Evolutionary conservation across 2,888 invertebrate genomes (phyloP), one percentile per base, ranked within the genome.

Genomic region (Tetragonisca angustula): DNA sequence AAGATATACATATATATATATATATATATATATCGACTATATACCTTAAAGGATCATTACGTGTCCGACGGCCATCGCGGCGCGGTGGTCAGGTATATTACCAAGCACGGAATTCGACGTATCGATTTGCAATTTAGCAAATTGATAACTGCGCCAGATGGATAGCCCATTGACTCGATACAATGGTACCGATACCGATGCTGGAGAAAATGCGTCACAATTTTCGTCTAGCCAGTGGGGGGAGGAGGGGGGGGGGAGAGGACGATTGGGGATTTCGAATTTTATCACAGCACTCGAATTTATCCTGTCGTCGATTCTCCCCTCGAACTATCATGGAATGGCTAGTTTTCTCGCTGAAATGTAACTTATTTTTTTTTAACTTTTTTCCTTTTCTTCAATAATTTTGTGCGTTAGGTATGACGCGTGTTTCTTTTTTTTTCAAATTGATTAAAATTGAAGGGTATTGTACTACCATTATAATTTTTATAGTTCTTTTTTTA

Each of bases 121-220:
- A 88, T 88, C 91, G 93, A 93, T 93, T 93, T 91, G 92, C 92
- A 92, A 93, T 93, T 93, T 92, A 90, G 91, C 90, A 93, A 93
- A 94, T 93, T 93, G 93, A 93, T 92, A 93, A 93, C 91, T 88
- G 91, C 91, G 89, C 87, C 92, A 91, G 92, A 91, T 91, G 89
- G 90, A 89, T 89, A 83, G 85, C 72, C 85, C 87, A 89, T 92
- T 88, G 90, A 90, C 81, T 87, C 88, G 85, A 76, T 81, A 88
- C 81, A 89, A 89, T 85, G 64, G 84, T 71, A 27, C 50, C 65
- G 24, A 32, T 61, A 64, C 27, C 43, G 62, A 67, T 68, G 64
- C 50, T 68, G n/a, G 72, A 71, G 79, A 79, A 64, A 68, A 68
- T 62, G 72, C 62, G 0, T 32, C 68, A 13, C 62, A 71, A 76